Base-by-base conservation (phyloP, 2,797 vertebrate species). In the Alfaro cultratus region DNA sequence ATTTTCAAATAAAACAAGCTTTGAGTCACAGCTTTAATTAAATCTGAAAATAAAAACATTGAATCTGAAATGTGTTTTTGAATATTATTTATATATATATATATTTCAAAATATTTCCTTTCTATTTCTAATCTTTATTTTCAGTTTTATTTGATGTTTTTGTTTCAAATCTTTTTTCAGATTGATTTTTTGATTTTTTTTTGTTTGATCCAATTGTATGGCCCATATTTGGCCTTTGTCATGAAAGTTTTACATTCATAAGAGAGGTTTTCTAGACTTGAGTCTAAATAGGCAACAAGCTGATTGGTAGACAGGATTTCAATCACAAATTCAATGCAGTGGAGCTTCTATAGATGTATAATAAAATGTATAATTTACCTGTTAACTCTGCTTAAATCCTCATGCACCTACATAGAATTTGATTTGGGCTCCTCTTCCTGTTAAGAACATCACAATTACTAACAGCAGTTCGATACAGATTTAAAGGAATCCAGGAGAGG, bases 181-280 rank as follows among this genome's bases (percentile, higher is more conserved):
- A 53, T 53, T 26, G 21, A 51, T 8, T 53, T 0, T 51, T n/a
- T n/a, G n/a, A n/a, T 3, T 43, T 49, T 18, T 51, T 51, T 53
- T 23, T 2, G 23, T 51, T 51, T 23, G 8, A 53, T 53, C 21
- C 23, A 26, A 53, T 53, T 53, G 23, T 53, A 23, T 23, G 23
- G 2, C 47, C 18, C 47, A 51, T 21, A 51, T 51, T 51, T 68
- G 36, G 60, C 9, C 36, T 11, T 67, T 41, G 0, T 39, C 62
- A 39, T 36, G 1, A 41, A 67, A 0, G 9, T 67, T 39, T 70
- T 26, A 15, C 39, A 43, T 43, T 67, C 31, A 67, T 23, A 13
- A 92, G 91, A 91, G 83, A 84, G 29, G 26, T 89, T 73, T 86
- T 86, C 85, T 51, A 60, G 76, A 81, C 76, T 60, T 71, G 75